Evolutionary conservation across 2,797 vertebrate genomes (phyloP), one percentile per base, ranked within the genome.

Genomic region (Lithobates sylvaticus): DNA sequence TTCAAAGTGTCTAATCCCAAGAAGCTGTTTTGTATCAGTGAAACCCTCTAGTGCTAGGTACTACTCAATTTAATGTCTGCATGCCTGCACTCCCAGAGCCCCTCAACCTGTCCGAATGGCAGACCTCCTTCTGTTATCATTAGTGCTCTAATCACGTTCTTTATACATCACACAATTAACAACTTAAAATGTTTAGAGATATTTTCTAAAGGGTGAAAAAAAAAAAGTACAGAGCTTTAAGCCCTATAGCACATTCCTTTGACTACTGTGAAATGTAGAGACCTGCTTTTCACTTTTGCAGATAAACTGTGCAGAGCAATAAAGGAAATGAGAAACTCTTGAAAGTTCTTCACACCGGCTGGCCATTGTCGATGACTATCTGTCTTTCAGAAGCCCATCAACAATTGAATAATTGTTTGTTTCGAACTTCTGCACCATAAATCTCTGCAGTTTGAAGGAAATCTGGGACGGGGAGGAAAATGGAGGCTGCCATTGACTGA

Each of bases 1-100:
- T 81, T 71, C 44, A 81, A 81, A 71, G 68, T 26, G 78, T 18
- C 32, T 81, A 81, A 81, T 81, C 78, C 78, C 15, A 1, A 81
- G 78, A 21, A 58, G 50, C 68, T 81, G 78, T 81, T 67, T 71
- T 81, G 68, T 71, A 81, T 36, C 68, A 71, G 23, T 81, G 54
- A 71, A 54, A 50, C 29, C 69, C 54, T 9, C 29, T 34, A 81
- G 67, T 54, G 68, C 68, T 81, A 58, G 32, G 29, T 54, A 54
- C 68, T n/a, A 23, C 67, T 36, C 44, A 29, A 79, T 50, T 69
- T 39, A 79, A 67, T 67, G 64, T 29, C 34, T 71, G 44, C 69
- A 71, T 81, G 68, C 44, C 50, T 2, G 36, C 44, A 23, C 47
- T 71, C 78, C 50, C 34, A 70, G 67, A 71, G 68, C 12, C 50